Percentiles rank a stretch among this genome's conserved stretches.
Conservation (phyloP, 2,888 invertebrate species). For the Lobophora halterata region DNA sequence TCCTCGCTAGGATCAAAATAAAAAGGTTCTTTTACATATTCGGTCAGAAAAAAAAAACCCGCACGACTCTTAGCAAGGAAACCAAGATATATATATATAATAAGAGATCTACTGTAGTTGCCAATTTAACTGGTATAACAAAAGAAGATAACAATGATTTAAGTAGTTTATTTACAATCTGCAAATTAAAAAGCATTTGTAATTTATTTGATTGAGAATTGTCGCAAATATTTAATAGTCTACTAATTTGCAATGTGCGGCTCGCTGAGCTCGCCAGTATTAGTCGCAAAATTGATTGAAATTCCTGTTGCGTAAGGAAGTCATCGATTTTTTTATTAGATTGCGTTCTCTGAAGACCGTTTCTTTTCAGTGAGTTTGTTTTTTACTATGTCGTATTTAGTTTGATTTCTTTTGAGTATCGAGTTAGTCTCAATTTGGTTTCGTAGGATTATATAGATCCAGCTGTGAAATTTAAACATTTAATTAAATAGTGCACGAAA, state of each 20-base stretch:
- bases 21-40: slow-evolving; percentile 23
- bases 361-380: slow-evolving; percentile 46
- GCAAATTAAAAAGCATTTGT: slow-evolving; percentile 46
- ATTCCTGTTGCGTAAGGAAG: slow-evolving; percentile 66
- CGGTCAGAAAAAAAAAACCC: slow-evolving; percentile 28
- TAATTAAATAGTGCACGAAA: no score
- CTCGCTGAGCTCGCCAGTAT: slow-evolving; percentile 52
- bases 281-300: slow-evolving; percentile 76
- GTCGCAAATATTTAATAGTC: slow-evolving; percentile 56
- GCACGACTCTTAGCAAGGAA: slow-evolving; percentile 29
- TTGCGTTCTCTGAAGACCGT: slow-evolving; percentile 50
- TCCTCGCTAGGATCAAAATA: slow-evolving; percentile 29
- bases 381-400: slow-evolving; percentile 37
- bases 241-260: slow-evolving; percentile 64
- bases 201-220: slow-evolving; percentile 53
- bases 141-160: slow-evolving; percentile 23
- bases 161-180: slow-evolving; percentile 16
- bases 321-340: slow-evolving; percentile 66
- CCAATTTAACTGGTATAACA: slow-evolving; percentile 33
- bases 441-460: no score
- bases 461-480: no score
- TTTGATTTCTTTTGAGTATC: slow-evolving; percentile 38
- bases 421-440: no score
- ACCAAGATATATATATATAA: slow-evolving; percentile 38
- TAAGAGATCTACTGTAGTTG: slow-evolving; percentile 31